These are phyloP conservation scores for Limnothrissa miodon DNA, from an alignment of 2,113 vertebrate genomes.

Conservation along the genomic window DNA sequence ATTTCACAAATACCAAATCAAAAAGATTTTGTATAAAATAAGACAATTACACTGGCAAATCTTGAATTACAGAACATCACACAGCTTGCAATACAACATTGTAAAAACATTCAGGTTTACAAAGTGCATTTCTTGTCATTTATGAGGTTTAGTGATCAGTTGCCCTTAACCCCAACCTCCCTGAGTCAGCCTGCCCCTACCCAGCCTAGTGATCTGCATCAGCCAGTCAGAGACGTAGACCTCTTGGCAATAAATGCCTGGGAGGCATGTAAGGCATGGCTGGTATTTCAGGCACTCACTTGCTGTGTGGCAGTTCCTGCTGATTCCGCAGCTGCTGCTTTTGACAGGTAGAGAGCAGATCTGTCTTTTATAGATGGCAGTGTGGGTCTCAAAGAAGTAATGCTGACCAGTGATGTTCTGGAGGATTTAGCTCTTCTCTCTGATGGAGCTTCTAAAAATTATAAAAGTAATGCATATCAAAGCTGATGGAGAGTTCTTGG, in stretches of 20 bases:
- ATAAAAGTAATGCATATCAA: too few species aligned
- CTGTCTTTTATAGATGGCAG: constrained; percentile 74
- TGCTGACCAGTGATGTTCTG: constrained; percentile 57
- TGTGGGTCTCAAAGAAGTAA: constrained; percentile 21
- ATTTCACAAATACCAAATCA: neutral
- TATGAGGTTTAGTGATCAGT: neutral
- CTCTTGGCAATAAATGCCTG: constrained; percentile 22
- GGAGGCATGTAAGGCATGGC: constrained; percentile 39
- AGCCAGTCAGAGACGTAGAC: constrained; percentile 45
- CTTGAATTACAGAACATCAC: too few species aligned
- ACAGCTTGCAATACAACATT: too few species aligned
- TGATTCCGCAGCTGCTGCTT: constrained; percentile 66
- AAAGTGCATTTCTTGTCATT: neutral
- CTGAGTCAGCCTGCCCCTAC: neutral
- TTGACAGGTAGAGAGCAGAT: constrained; percentile 74
- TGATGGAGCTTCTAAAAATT: constrained; percentile 45
- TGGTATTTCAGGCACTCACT: constrained; percentile 70
- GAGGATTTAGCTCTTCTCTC: constrained; percentile 44
- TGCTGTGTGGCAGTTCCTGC: constrained; percentile 56
- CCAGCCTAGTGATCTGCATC: neutral
- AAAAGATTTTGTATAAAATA: neutral
- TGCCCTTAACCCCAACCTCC: neutral
- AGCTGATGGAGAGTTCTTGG: too few species aligned
- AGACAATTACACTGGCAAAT: neutral
- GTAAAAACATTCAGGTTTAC: too few species aligned